phyloP scores from a whole-genome alignment of 2,113 vertebrate species.

The Corythornis madagascariensis region DNA sequence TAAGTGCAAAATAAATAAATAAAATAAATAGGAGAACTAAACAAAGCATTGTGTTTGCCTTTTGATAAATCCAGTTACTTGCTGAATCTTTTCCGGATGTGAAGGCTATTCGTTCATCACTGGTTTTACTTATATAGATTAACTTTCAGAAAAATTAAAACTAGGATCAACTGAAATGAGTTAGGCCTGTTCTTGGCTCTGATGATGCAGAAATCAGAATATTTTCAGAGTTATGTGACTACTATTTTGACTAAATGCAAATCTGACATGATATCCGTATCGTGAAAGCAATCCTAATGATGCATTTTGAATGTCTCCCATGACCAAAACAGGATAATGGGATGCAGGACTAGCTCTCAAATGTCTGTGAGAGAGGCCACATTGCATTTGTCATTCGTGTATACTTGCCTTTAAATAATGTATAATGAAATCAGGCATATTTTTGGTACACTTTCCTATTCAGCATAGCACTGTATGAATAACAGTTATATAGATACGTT shows the following conservation, averaged over 20 bases:
- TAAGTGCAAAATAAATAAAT: neutral
- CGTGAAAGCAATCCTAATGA: neutral
- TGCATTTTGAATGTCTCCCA: neutral
- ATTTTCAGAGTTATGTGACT: neutral
- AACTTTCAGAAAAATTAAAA: neutral
- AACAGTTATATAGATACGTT: neutral
- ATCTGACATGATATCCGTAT: neutral
- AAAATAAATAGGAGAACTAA: neutral
- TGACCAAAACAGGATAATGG: neutral
- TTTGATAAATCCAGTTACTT: neutral
- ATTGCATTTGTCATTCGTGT: neutral
- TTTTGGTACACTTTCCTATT: neutral
- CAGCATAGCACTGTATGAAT: neutral
- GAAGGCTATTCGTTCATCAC: neutral
- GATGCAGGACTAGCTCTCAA: neutral
- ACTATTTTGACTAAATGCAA: neutral
- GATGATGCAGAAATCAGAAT: neutral
- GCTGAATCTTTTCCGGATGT: neutral
- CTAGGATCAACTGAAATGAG: neutral
- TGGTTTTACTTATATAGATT: neutral
- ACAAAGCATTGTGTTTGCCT: neutral
- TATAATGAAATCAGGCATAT: neutral
- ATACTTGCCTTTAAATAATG: neutral
- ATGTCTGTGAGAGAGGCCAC: neutral
- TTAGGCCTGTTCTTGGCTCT: neutral